Evolutionary conservation across 2,113 vertebrate genomes (phyloP).

Genomic region (Tachysurus fulvidraco): DNA sequence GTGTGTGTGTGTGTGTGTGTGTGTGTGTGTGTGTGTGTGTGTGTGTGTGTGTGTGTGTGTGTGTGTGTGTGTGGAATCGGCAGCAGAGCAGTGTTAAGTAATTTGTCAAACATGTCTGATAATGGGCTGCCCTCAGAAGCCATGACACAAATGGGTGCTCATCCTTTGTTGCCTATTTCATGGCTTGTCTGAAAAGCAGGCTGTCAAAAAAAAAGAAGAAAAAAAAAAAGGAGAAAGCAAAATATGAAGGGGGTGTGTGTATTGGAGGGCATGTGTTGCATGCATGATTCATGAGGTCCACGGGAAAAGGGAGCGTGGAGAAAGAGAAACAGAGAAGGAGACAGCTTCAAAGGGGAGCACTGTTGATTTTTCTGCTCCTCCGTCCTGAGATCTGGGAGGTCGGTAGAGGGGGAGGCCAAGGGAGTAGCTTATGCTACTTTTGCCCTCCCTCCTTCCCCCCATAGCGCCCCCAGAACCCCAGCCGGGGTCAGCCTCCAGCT

Average conservation of each 20-base stretch:
- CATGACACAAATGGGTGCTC: constrained; percentile 61
- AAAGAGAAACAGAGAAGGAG: constrained; percentile 64
- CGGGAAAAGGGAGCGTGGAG: constrained; percentile 67
- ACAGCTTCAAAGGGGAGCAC: constrained; percentile 74
- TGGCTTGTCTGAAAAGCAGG: constrained; percentile 54
- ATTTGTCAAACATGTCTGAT: constrained; percentile 75
- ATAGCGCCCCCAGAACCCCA: constrained; percentile 48
- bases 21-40: constrained; percentile 29
- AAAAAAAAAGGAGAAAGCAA: constrained; percentile 49
- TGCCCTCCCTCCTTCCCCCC: constrained; percentile 32
- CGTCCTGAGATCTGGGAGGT: constrained; percentile 74
- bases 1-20: constrained; percentile 3
- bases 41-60: neutral
- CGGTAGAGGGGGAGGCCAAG: constrained; percentile 65
- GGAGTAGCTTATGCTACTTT: constrained; percentile 57
- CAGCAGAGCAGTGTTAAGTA: constrained; percentile 65
- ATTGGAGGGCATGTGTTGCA: constrained; percentile 64
- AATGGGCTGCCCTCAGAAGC: constrained; percentile 63
- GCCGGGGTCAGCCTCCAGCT: constrained; percentile 71
- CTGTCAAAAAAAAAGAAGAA: constrained; percentile 24
- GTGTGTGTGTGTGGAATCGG: constrained; percentile 47
- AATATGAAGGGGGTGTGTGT: constrained; percentile 57
- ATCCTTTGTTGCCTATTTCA: constrained; percentile 63
- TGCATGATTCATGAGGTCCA: constrained; percentile 81
- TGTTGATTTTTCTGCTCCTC: constrained; percentile 74